Base-by-base conservation (phyloP, 2,888 invertebrate genomes). In the Trissoscelio sp. region DNA sequence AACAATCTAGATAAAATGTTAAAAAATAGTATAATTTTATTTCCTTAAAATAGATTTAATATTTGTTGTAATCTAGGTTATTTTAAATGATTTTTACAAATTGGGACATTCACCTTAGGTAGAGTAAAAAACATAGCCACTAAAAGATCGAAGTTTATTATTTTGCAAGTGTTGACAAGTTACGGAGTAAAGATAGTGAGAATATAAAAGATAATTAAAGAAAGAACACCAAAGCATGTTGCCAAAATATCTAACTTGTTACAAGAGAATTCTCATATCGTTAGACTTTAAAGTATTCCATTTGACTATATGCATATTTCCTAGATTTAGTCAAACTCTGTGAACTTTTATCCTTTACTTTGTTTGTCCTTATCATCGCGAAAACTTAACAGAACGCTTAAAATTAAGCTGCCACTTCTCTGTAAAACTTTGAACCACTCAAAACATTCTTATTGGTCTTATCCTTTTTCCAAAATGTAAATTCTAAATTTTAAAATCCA, bases 341-440 rank as follows among this genome's bases (percentile, higher is more conserved):
- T 14, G 12, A 69, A 53, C 69, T 69, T 69, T 46, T 16, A 31
- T 34, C 3, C 20, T 34, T 46, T 20, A 69, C 46, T 57, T 57
- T 44, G 46, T 57, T 69, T 46, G 46, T 34, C 22, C 57, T 69
- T 69, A 57, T 69, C 69, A 22, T 22, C 11, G 14, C 6, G 16
- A 22, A 69, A 69, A 57, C 46, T 46, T 20, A 12, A 12, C 69
- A 14, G 20, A 44, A 55, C 12, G 31, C 14, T 20, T 34, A 12
- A 46, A 57, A 57, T 34, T 31, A 53, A 57, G 39, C 1, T 9
- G 7, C 14, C 46, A 12, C 34, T 55, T 69, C 11, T 14, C 55
- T 18, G n/a, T 2, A 3, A 3, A 64, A 48, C 39, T 66, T 67
- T 48, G 3, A 48, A 34, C 48, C 4, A 48, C 12, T 64, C 34